Evolutionary conservation across 2,888 invertebrate species (phyloP), one percentile per base, ranked within the genome.

Genomic region (Salticus scenicus): DNA sequence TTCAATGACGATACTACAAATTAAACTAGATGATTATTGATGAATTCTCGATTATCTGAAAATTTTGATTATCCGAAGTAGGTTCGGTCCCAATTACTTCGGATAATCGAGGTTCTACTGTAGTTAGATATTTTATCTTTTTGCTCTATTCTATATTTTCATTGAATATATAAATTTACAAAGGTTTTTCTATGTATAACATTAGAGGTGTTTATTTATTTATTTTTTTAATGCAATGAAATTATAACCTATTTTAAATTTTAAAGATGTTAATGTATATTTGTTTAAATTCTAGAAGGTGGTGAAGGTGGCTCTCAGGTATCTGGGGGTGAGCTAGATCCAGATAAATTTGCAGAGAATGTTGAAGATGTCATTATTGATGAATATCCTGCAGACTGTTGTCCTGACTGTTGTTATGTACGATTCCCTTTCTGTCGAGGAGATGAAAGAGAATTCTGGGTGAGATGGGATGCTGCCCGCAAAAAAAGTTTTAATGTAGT

Each of bases 401-500:
- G 95, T 91, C 97, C 98, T 82, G 96, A 96, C 95, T 78, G 87
- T 14, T 91, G 91, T 86, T 91, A 91, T 81, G 87, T 88, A n/a
- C 89, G 89, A 31, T 89, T 91, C 51, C 91, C 91, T 72, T 88
- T 86, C 77, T 90, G 89, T 75, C 83, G 97, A 90, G 85, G 81
- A 28, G 88, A 88, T 20, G 96, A 96, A 88, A 96, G 97, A 72
- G 96, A 96, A 8, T 96, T 97, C 92, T 98, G 98, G 95, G 96
- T 96, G 91, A 96, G 96, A 89, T 98, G 98, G 97, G 96, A 95
- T 90, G 96, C 95, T 92, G 93, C 97, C 89, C 94, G 98, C 91
- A 94, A 96, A 91, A 96, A 97, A 92, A 97, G 98, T 89, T 98
- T 96, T 93, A 95, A 95, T 92, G 94, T 98, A 90, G 98, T 98